Evolutionary conservation across 2,797 vertebrate species (phyloP), one percentile per base, ranked within the genome.

Genomic region (Tympanoctomys barrerae): DNA sequence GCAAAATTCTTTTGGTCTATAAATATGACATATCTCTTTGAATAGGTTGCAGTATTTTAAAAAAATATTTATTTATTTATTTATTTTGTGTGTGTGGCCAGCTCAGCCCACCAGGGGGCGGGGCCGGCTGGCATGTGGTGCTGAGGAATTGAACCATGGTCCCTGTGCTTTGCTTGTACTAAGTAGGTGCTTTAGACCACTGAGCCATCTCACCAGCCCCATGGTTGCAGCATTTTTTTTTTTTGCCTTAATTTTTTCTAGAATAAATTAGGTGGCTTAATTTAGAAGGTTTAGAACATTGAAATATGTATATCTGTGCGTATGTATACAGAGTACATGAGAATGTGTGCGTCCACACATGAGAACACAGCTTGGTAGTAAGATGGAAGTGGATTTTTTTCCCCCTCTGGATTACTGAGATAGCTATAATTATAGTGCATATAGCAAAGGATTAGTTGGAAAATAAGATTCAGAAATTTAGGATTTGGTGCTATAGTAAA

Each of bases 311-410:
- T 21, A 22, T 39, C 22, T 36, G 42, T 52, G 10, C 61, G 16
- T 61, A 39, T 39, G 68, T 26, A 21, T 28, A 54, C 21, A 33
- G 49, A 52, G 46, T 19, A 18, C 46, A 9, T 78, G 46, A 52
- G 49, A 52, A 14, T 33, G 46, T 78, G 28, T 78, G 75, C 26
- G 1, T 71, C n/a, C n/a, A 36, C 8, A 0, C 49, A 33, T 78
- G 26, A 52, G 77, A n/a, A 49, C 49, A 33, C 31, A 26, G n/a
- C 12, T 49, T 39, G 77, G 5, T 8, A 86, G 46, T 3, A 42
- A 49, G 26, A 4, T 33, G 89, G 85, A 87, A 95, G 66, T 87
- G 52, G 36, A 70, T 71, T 52, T 86, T 89, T 86, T 89, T n/a
- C n/a, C 78, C 87, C 36, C 79, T 90, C 7, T 49, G 24, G 31